Percentiles rank a stretch among this genome's conserved stretches.
These are phyloP conservation scores for Zoanthus sociatus DNA, from an alignment of 92 coral and sea anemone genomes.

Conservation along the genomic window DNA sequence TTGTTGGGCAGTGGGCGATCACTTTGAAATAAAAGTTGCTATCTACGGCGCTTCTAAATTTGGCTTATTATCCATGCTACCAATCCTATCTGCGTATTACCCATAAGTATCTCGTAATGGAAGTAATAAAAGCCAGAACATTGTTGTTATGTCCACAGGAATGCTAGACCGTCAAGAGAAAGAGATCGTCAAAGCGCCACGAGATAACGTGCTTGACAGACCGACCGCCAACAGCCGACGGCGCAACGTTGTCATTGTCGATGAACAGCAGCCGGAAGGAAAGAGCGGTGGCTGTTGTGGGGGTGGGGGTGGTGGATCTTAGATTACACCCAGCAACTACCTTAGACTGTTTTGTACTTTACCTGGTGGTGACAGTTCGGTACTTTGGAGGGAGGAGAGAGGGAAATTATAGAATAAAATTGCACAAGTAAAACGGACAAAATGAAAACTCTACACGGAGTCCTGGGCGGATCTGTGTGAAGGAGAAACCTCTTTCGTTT, in stretches of 20 bases:
- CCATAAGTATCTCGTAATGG: too few species aligned
- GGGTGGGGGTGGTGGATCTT: slow-evolving; percentile 36
- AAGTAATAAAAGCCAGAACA: too few species aligned
- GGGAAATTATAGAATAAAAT: not conserved
- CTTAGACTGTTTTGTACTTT: not conserved
- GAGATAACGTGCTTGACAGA: slow-evolving; percentile 66
- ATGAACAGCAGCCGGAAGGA: slow-evolving; percentile 85
- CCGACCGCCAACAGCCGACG: slow-evolving; percentile 67
- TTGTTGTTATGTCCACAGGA: slow-evolving; percentile 49
- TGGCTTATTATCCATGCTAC: too few species aligned
- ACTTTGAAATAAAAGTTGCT: too few species aligned
- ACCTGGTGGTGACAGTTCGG: not conserved
- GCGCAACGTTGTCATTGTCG: slow-evolving; percentile 92
- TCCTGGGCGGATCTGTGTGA: too few species aligned
- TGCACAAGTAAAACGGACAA: not conserved
- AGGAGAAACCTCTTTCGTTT: too few species aligned
- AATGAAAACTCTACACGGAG: too few species aligned
- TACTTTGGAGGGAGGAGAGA: not conserved
- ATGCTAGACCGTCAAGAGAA: slow-evolving; percentile 91
- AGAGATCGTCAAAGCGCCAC: slow-evolving; percentile 54
- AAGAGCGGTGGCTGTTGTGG: slow-evolving; percentile 80
- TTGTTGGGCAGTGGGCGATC: too few species aligned
- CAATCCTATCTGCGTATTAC: too few species aligned
- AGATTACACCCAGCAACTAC: not conserved
- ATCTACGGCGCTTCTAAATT: too few species aligned